Percentiles rank a stretch among this genome's conserved stretches.
Conservation (phyloP, 2,888 invertebrate species). For the Eupeodes latifasciatus region DNA sequence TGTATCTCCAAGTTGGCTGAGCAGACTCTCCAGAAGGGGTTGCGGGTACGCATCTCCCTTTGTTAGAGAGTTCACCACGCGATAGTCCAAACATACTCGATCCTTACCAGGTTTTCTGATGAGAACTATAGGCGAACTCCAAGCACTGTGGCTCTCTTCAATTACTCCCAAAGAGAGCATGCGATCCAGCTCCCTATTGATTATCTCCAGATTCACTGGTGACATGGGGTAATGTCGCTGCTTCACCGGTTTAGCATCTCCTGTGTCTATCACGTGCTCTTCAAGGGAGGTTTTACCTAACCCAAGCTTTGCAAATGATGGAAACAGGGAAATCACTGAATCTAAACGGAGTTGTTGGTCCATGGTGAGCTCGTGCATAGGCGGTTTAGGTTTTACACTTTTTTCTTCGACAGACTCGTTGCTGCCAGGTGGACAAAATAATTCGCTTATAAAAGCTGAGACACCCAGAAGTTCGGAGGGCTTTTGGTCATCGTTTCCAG, state of each 20-base stretch:
- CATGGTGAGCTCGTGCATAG: too few relatives aligned
- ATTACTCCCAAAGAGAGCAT: constrained; percentile 19
- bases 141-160: constrained; percentile 9
- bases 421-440: not conserved
- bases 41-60: constrained; percentile 1
- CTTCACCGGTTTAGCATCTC: constrained; percentile 16
- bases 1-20: constrained; percentile 26
- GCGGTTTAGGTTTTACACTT: too few relatives aligned
- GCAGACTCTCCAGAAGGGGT: constrained; percentile 16
- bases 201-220: constrained; percentile 16
- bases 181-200: constrained; percentile 36
- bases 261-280: constrained; percentile 31
- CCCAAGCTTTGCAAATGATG: too few relatives aligned
- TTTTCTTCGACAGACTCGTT: too few relatives aligned
- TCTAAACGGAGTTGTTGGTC: too few relatives aligned
- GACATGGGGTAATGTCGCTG: constrained; percentile 22
- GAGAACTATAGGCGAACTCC: constrained; percentile 1
- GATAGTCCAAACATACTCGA: constrained; percentile 5
- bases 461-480: not conserved
- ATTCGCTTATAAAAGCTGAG: not conserved
- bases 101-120: constrained; percentile 16
- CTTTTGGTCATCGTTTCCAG: not conserved
- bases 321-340: too few relatives aligned
- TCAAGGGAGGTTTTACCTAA: not conserved
- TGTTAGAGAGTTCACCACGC: constrained; percentile 1